phyloP scores from a whole-genome alignment of 2,797 vertebrate genomes.

The Mormyrus hasselquistii region DNA sequence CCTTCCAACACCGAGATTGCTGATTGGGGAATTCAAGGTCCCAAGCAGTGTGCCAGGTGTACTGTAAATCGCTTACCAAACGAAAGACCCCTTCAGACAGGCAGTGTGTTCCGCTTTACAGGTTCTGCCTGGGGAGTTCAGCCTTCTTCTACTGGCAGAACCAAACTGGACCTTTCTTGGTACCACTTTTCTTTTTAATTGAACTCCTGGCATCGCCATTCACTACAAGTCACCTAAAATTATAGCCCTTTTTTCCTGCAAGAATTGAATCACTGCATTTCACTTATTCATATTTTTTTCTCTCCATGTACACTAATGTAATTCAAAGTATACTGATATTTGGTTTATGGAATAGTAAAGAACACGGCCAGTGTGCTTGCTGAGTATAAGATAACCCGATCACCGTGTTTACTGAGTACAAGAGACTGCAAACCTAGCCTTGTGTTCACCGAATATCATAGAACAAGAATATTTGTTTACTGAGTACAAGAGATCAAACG shows the following conservation, averaged over 20 bases:
- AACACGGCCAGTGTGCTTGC: not conserved
- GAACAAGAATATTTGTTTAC: not conserved
- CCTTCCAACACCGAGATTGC: not conserved
- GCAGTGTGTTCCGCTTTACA: not conserved
- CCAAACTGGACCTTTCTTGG: not conserved
- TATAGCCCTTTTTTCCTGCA: not conserved
- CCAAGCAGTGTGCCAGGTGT: not conserved
- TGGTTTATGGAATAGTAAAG: not conserved
- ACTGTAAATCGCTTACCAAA: not conserved
- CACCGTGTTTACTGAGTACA: not conserved
- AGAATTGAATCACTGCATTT: slow-evolving; percentile 2
- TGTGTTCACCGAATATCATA: not conserved
- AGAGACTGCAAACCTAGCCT: not conserved
- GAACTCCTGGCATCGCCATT: not conserved
- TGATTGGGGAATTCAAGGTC: not conserved
- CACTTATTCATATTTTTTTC: not conserved
- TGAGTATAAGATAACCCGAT: not conserved
- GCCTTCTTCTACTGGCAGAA: not conserved
- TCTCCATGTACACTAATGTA: not conserved
- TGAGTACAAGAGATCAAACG: not conserved
- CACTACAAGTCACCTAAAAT: not conserved
- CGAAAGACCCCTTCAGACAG: not conserved
- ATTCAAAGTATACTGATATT: not conserved
- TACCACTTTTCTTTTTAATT: not conserved
- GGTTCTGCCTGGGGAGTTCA: not conserved